Evolutionary conservation across 2,888 invertebrate species (phyloP), one percentile per base, ranked within the genome.

Genomic region (Eupithecia vulgata): DNA sequence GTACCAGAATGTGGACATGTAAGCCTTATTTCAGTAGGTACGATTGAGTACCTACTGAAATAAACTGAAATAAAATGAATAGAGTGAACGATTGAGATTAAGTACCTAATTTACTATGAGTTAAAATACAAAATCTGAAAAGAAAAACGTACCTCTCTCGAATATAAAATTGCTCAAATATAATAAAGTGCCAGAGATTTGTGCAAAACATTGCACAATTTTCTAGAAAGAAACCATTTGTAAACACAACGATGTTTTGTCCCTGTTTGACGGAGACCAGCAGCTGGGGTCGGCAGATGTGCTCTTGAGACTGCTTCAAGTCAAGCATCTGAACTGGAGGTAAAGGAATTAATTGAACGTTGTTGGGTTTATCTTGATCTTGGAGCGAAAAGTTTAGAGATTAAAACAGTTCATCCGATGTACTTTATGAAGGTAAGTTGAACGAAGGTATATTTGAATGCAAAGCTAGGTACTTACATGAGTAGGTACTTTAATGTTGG

Each of bases 281-380:
- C 81, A 81, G 81, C 81, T 81, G 81, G 80, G 73, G 40, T 70
- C 75, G 79, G 77, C 81, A 81, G 81, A 81, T 81, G 81, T 73
- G 52, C 72, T 70, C 70, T 74, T 65, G 74, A 76, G 72, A 72
- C 74, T 74, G 69, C 67, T 71, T 73, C 68, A 73, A 73, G 71
- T 76, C 73, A 73, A 73, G 73, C 40, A 21, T 65, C 65, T 65
- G 34, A 65, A 65, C 65, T 64, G 34, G 40, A 65, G 64, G 35
- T 35, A 75, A 70, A 48, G 62, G 71, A 25, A 25, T 57, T 25
- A 21, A 57, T 57, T 57, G 21, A 57, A 25, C 13, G 25, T 57
- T 57, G 30, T 57, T 68, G 12, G 34, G 61, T 67, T 69, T 69
- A 67, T 69, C 69, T 68, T 69, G 61, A 74, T 74, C 65, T 73